Base-by-base conservation (phyloP, 2,888 invertebrate genomes). In the Polydrusus tereticollis region DNA sequence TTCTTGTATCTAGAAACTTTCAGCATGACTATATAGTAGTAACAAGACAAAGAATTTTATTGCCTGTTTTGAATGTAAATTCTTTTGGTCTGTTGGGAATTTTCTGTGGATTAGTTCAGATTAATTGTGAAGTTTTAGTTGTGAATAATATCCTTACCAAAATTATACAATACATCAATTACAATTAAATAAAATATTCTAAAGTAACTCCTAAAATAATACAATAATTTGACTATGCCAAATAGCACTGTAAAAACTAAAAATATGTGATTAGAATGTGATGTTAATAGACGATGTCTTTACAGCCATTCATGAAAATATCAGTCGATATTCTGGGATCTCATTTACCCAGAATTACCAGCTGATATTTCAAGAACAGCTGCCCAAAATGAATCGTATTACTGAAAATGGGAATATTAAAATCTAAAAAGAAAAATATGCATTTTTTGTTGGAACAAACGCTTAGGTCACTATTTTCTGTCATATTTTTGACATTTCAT, bases 341-440 rank as follows among this genome's bases (percentile, higher is more conserved):
- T 83, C 84, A 85, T 83, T 82, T 71, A 89, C 94, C 94, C 94
- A 94, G 94, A 96, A 96, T 97, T 97, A 97, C 96, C 96, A 96
- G 96, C 96, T 97, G 97, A 97, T 97, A 97, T 97, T 97, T 94
- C 90, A 88, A 88, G 88, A 83, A 82, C 83, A 80, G 79, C 82
- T 82, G 82, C 78, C 70, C 55, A 29, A 55, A 55, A 55, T 55
- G 52, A 55, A 29, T 55, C 29, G 29, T 26, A 29, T 55, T 14
- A 55, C 52, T 55, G 52, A 55, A 55, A 55, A 52, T 52, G 50
- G 7, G 6, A 7, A 52, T 21, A 29, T n/a, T n/a, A 29, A 29
- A 29, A 33, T 29, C 29, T 55, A 55, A 55, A 26, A 55, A 29
- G 29, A 29, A 55, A 55, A 26, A 7, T 26, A 26, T 26, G 26